Percentiles rank a stretch among this genome's conserved stretches.
Conservation (phyloP, 2,888 invertebrate species). For the Xylocampa areola region DNA sequence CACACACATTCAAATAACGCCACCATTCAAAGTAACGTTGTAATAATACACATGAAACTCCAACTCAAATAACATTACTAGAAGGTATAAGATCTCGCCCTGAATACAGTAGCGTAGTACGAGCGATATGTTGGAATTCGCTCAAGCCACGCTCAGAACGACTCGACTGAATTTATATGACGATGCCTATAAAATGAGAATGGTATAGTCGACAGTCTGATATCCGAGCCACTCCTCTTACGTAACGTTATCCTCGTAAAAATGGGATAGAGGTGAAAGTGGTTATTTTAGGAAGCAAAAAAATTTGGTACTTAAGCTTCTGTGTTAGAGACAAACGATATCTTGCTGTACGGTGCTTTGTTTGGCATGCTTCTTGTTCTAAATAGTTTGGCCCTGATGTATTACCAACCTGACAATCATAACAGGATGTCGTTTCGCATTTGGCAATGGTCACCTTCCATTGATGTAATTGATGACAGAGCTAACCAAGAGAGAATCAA, state of each 20-base stretch:
- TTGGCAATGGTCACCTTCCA: no score
- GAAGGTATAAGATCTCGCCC: slow-evolving; percentile 37
- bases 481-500: no score
- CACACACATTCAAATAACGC: slow-evolving; percentile 41
- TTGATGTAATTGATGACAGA: no score
- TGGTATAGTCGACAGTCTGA: slow-evolving; percentile 59
- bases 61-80: slow-evolving; percentile 50
- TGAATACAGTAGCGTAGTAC: slow-evolving; percentile 31
- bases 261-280: slow-evolving; percentile 42
- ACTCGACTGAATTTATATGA: slow-evolving; percentile 64
- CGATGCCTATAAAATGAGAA: slow-evolving; percentile 65
- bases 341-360: background rate
- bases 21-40: slow-evolving; percentile 45
- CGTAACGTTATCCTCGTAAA: slow-evolving; percentile 56
- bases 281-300: slow-evolving; percentile 7
- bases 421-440: no score
- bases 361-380: no score
- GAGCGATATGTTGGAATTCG: slow-evolving; percentile 46
- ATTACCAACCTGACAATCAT: no score
- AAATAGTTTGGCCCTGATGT: no score
- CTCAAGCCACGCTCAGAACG: slow-evolving; percentile 30
- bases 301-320: slow-evolving; percentile 7
- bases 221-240: slow-evolving; percentile 54
- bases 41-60: slow-evolving; percentile 45
- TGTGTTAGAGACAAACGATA: background rate